phyloP scores from a whole-genome alignment of 2,113 vertebrate species.

The Sylvilagus bachmani region DNA sequence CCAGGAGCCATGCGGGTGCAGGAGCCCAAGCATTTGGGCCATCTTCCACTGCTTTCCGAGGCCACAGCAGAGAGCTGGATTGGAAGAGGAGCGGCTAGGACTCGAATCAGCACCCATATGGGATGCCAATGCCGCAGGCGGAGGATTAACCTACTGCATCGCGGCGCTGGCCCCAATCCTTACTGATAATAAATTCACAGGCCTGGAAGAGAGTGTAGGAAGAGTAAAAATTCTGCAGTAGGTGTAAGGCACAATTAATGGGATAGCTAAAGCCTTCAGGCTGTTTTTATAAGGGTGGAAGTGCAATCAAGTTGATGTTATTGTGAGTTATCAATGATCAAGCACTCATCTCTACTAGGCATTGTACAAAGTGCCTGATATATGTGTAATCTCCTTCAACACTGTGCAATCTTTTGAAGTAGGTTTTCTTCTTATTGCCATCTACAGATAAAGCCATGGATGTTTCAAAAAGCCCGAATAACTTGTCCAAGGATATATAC shows the following conservation, averaged over 20 bases:
- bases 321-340: not conserved
- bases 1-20: no score
- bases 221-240: not conserved
- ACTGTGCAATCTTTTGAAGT: not conserved
- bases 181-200: not conserved
- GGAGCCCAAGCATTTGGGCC: no score
- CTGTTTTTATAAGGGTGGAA: not conserved
- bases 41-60: no score
- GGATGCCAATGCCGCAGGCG: no score
- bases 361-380: not conserved
- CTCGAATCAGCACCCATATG: no score
- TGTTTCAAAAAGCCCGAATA: not conserved
- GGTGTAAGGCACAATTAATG: not conserved
- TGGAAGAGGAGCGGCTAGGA: no score
- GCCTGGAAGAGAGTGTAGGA: not conserved
- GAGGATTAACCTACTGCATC: no score
- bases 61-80: no score
- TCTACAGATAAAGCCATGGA: not conserved
- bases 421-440: not conserved
- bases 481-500: not conserved
- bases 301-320: not conserved
- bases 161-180: not conserved
- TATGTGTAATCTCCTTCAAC: not conserved
- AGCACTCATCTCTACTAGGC: not conserved
- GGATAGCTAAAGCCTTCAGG: not conserved